Evolutionary conservation across 2,888 invertebrate species (phyloP).

Genomic region (Scrobipalpa atriplicella): DNA sequence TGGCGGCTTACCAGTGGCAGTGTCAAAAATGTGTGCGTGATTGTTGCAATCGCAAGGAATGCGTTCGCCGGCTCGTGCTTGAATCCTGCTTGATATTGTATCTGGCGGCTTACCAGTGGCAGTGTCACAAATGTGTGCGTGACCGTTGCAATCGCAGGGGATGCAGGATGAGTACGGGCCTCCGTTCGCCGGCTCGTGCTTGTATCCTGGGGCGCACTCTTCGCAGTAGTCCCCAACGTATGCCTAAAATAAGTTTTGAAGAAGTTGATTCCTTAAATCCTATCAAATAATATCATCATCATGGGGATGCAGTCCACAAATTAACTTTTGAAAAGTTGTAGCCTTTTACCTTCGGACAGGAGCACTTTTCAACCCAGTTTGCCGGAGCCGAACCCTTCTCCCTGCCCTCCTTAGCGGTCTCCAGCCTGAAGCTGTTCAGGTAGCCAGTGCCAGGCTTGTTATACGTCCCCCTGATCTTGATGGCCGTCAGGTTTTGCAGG

Average conservation of each 20-base stretch:
- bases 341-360: conserved; percentile 85
- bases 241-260: conserved; percentile 57
- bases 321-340: too few relatives aligned
- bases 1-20: too few relatives aligned
- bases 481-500: conserved; percentile 95
- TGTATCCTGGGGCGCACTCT: conserved; percentile 97
- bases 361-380: conserved; percentile 97
- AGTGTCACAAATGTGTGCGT: conserved; percentile 97
- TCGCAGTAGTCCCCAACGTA: conserved; percentile 98
- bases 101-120: conserved; percentile 86
- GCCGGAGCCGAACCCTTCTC: conserved; percentile 87
- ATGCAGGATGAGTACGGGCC: conserved; percentile 97
- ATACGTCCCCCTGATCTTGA: conserved; percentile 97
- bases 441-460: conserved; percentile 92
- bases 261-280: background rate
- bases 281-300: background rate
- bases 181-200: conserved; percentile 95
- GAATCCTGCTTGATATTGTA: conserved; percentile 85
- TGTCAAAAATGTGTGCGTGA: too few relatives aligned
- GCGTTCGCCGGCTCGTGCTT: conserved; percentile 94
- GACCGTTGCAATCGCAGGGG: conserved; percentile 98
- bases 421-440: conserved; percentile 93
- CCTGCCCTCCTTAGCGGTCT: conserved; percentile 93
- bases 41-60: conserved; percentile 95
- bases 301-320: too few relatives aligned